Evolutionary conservation across 2,797 vertebrate species (phyloP).

Genomic region (Sebastes flavidus): DNA sequence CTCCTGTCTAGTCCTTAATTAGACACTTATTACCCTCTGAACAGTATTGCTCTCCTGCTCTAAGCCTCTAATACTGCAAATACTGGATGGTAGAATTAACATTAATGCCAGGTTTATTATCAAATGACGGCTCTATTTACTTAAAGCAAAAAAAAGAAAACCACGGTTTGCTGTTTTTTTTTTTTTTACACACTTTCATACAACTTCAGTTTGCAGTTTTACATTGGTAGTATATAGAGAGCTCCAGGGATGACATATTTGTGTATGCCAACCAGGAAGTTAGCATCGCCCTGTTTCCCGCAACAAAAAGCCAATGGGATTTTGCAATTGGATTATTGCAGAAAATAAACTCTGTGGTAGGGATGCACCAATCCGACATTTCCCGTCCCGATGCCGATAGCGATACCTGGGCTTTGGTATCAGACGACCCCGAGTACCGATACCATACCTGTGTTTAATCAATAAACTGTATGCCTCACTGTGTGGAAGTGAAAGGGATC

Average conservation of each 20-base stretch:
- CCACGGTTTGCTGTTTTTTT: not conserved
- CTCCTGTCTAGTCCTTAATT: conserved; percentile 78
- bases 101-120: conserved; percentile 66
- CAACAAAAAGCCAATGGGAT: too few species aligned
- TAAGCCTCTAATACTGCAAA: conserved; percentile 67
- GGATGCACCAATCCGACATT: too few species aligned
- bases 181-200: not conserved
- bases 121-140: conserved; percentile 68
- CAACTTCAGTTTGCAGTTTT: not conserved
- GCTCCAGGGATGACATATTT: too few species aligned
- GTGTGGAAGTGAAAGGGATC: too few species aligned
- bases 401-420: too few species aligned
- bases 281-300: too few species aligned
- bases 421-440: rapidly evolving
- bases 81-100: conserved; percentile 63
- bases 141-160: conserved; percentile 4
- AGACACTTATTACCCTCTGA: conserved; percentile 78
- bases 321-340: too few species aligned
- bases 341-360: too few species aligned
- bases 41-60: conserved; percentile 59
- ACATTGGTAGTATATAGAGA: not conserved
- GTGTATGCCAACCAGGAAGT: too few species aligned
- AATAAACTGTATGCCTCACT: too few species aligned
- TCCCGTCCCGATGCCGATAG: too few species aligned
- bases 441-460: too few species aligned